phyloP scores from a whole-genome alignment of 2,888 invertebrate species.

The Barypeithes pellucidus region DNA sequence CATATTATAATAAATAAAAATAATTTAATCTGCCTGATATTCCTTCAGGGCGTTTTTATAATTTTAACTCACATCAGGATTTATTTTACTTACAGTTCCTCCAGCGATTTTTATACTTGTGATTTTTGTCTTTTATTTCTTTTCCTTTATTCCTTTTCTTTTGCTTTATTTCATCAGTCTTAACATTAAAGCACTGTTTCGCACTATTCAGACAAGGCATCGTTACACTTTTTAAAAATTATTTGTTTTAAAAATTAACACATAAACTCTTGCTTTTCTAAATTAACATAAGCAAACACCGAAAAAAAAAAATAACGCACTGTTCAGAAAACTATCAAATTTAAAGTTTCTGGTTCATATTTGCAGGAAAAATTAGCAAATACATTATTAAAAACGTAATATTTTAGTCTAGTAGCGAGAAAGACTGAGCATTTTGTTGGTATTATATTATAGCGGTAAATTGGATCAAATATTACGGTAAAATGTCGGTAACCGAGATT shows the following conservation, averaged over 20 bases:
- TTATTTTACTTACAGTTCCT: constrained; percentile 62
- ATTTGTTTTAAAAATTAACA: constrained; percentile 32
- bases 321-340: neutral
- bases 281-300: constrained; percentile 37
- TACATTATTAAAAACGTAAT: neutral
- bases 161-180: constrained; percentile 54
- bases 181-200: constrained; percentile 63
- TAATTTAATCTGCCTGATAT: no score
- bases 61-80: neutral
- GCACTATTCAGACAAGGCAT: constrained; percentile 62
- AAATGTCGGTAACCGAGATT: constrained; percentile 53
- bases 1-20: no score
- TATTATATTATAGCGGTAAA: constrained; percentile 56
- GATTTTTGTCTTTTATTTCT: constrained; percentile 54
- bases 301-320: neutral
- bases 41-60: no score
- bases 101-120: constrained; percentile 59
- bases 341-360: constrained; percentile 30
- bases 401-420: constrained; percentile 25
- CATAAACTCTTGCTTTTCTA: constrained; percentile 20
- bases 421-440: constrained; percentile 52
- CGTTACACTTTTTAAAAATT: constrained; percentile 21
- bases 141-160: constrained; percentile 57
- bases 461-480: constrained; percentile 60
- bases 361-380: constrained; percentile 46